These are phyloP conservation scores for Venustoraphidia nigricollis DNA, from an alignment of 2,888 invertebrate genomes.

Conservation along the genomic window DNA sequence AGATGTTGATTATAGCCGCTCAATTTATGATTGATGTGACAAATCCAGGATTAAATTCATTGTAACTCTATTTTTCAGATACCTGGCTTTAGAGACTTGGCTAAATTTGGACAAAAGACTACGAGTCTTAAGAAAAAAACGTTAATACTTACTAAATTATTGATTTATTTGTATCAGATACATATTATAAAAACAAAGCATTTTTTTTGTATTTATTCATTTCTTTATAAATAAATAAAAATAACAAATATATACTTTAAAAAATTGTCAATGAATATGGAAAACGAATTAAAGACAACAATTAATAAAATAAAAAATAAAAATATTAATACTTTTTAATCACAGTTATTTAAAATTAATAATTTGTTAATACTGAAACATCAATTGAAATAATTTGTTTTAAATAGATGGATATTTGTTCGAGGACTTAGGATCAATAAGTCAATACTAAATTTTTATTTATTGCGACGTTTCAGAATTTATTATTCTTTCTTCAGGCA, in stretches of 20 bases:
- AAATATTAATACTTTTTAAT: too few relatives aligned
- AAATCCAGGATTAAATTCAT: too few relatives aligned
- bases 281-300: too few relatives aligned
- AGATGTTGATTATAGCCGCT: slow-evolving; percentile 6
- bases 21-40: slow-evolving; percentile 7
- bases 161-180: neutral
- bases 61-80: slow-evolving; percentile 15
- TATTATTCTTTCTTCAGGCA: too few relatives aligned
- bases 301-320: too few relatives aligned
- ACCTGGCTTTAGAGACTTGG: slow-evolving; percentile 19
- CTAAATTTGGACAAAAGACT: slow-evolving; percentile 14
- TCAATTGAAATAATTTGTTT: too few relatives aligned
- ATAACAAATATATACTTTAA: neutral
- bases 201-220: neutral
- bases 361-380: too few relatives aligned
- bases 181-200: neutral
- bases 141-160: neutral
- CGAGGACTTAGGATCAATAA: too few relatives aligned
- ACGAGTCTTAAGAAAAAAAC: neutral
- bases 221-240: neutral
- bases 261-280: neutral
- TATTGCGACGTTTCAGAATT: too few relatives aligned
- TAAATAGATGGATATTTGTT: too few relatives aligned
- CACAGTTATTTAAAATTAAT: too few relatives aligned
- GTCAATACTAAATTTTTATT: too few relatives aligned